Base-by-base conservation (phyloP, 2,888 invertebrate genomes). In the Leptinotarsa rubiginosa region DNA sequence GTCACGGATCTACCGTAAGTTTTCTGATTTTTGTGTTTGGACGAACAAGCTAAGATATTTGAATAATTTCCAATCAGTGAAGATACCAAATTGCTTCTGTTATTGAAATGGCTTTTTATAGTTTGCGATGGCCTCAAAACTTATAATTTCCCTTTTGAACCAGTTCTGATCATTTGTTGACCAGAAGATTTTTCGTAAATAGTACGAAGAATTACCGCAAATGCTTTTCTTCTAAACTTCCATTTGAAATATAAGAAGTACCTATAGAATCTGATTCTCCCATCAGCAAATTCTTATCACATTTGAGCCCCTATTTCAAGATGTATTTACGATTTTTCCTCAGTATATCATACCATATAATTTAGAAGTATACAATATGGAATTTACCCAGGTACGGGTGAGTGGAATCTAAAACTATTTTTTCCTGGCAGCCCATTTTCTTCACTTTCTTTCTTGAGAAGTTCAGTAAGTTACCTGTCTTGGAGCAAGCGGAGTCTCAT, bases 401-500 rank as follows among this genome's bases (percentile, higher is more conserved):
- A 52, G 52, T 16, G 16, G 4, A 16, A 2, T 56, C 22, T 7
- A 56, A 15, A 12, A 56, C 20, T 3, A 10, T 12, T 20, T 12
- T 56, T 15, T 2, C 56, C 22, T 18, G n/a, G n/a, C 56, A 56
- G 15, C 12, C 20, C 22, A 16, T 22, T 22, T 56, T 22, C 10
- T 13, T 18, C 20, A 5, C 20, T 56, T 20, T 56, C 22, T 56
- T 56, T 54, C 47, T 4, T 4, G 25, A 25, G 25, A 25, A 25
- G 25, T 25, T 25, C 25, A 25, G 25, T 25, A 4, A 25, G 4
- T 25, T 25, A 20, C 22, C 56, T 20, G 20, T 56, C 3, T 18
- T 20, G 16, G 20, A 15, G 16, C 25, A 25, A 12, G 75, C 75
- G 47, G 73, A 47, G 54, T 72, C 72, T 80, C 79, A 80, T 16